Evolutionary conservation across 2,888 invertebrate genomes (phyloP), one percentile per base, ranked within the genome.

Genomic region (Margaritifera margaritifera): DNA sequence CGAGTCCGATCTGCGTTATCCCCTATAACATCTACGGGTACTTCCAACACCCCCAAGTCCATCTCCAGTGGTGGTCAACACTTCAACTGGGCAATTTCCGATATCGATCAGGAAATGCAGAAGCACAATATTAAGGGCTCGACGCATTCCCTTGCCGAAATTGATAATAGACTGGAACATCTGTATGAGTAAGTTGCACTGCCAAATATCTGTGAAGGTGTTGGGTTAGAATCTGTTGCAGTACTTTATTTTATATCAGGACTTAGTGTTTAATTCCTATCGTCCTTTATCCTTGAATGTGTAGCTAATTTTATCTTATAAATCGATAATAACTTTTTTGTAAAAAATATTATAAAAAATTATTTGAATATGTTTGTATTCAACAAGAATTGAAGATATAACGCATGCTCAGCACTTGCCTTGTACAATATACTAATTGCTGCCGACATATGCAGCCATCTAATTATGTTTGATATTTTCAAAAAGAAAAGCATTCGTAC

Each of bases 41-140:
- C 86, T 6, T 86, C 86, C 11, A 85, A 83, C 71, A 83, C 84
- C 11, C 87, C 85, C 6, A 86, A 84, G 68, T 84, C 85, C 18
- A 75, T 83, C 53, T 85, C 85, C 53, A 85, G 85, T 71, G 80
- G 81, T 5, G 85, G 84, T 50, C 83, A 78, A 52, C 69, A 80
- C 15, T 74, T 70, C 52, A 74, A 74, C 18, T 83, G 82, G 80
- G 80, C 80, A 31, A 79, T 77, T 62, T 76, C 81, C 15, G 80
- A 79, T 55, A 78, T 85, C 51, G 84, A 84, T 52, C 80, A 78
- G 53, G 82, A 83, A 71, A 74, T 84, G 51, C 80, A 80, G 31
- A 78, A 78, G 52, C 74, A 74, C 31, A 68, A 71, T 24, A 75
- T 74, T 15, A 80, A 74, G 56, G 68, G 72, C 42, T 73, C 76